Base-by-base conservation (phyloP, 2,888 invertebrate genomes). In the Leptodirus hochenwartii region DNA sequence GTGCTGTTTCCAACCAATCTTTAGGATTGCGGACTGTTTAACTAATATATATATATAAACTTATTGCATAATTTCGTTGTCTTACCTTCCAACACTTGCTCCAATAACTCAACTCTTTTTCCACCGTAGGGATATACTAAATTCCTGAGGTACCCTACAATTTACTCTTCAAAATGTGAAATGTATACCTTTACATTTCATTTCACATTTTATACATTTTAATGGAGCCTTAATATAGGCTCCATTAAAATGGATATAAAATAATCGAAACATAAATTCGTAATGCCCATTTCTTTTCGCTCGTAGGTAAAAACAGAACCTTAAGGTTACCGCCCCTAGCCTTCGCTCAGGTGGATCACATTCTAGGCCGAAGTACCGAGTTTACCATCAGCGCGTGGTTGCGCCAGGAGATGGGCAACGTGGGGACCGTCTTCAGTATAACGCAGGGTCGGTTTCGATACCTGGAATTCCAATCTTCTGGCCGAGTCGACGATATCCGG, bases 391-490 rank as follows among this genome's bases (percentile, higher is more conserved):
- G 78, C 43, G 80, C 80, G 33, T 64, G 72, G 45, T 58, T 84
- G 38, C 66, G 70, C 37, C 84, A 84, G 56, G 79, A 81, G 54
- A 70, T 71, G 42, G 71, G 72, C 46, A 84, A 82, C 61, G 73
- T 77, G 39, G 84, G 82, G 50, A 75, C 80, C 43, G 76, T 84
- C 45, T 62, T 84, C 44, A 77, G 81, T 46, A 79, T 84, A 60
- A 76, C 79, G 37, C 74, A 75, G 56, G 80, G 78, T 48, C 68
- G 69, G 57, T 74, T 75, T 63, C 74, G 85, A 66, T 82, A 80
- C 64, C 66, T 87, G 64, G 85, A 88, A 66, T 66, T 88, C 59
- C 84, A 87, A 63, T 85, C 84, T 52, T 82, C 81, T 59, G 85
- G 85, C 42, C 69, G 82, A 39, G 74, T 76, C 48, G 77, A 84